A percentile compares a stretch with the other conserved stretches of the same genome.
phyloP scores from a whole-genome alignment of 2,888 invertebrate species.

The Syrista parreyssii region DNA sequence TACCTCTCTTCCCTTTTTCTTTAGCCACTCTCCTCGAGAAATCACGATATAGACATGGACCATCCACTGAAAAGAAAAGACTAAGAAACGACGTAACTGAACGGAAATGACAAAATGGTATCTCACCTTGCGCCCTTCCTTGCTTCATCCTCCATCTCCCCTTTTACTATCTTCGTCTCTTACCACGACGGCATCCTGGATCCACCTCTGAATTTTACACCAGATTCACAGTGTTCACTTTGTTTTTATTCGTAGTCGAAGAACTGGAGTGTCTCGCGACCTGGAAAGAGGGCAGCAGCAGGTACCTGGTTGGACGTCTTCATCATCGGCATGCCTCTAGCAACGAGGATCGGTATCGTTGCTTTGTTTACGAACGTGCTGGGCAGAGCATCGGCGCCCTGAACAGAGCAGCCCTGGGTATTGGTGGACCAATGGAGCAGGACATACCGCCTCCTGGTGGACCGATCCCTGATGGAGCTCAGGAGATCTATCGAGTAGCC shows the following conservation, averaged over 20 bases:
- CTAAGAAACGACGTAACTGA: neutral
- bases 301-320: slow-evolving; percentile 90
- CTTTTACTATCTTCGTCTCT: slow-evolving; percentile 28
- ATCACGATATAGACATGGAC: no score
- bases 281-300: slow-evolving; percentile 94
- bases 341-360: slow-evolving; percentile 93
- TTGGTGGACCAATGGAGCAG: slow-evolving; percentile 54
- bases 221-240: slow-evolving; percentile 2
- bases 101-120: neutral
- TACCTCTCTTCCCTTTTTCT: neutral
- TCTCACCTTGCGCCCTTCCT: neutral
- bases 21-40: neutral
- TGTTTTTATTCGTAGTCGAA: slow-evolving; percentile 73
- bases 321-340: slow-evolving; percentile 90
- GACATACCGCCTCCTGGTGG: slow-evolving; percentile 53
- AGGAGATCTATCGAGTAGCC: slow-evolving; percentile 78
- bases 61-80: neutral
- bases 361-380: slow-evolving; percentile 93
- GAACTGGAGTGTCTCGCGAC: slow-evolving; percentile 91
- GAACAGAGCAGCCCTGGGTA: slow-evolving; percentile 51
- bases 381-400: slow-evolving; percentile 55
- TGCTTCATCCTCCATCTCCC: neutral
- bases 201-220: slow-evolving; percentile 35
- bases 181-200: slow-evolving; percentile 24
- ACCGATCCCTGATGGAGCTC: slow-evolving; percentile 55